These are phyloP conservation scores for Urophycis tenuis DNA, from an alignment of 2,797 vertebrate genomes.

Conservation along the genomic window DNA sequence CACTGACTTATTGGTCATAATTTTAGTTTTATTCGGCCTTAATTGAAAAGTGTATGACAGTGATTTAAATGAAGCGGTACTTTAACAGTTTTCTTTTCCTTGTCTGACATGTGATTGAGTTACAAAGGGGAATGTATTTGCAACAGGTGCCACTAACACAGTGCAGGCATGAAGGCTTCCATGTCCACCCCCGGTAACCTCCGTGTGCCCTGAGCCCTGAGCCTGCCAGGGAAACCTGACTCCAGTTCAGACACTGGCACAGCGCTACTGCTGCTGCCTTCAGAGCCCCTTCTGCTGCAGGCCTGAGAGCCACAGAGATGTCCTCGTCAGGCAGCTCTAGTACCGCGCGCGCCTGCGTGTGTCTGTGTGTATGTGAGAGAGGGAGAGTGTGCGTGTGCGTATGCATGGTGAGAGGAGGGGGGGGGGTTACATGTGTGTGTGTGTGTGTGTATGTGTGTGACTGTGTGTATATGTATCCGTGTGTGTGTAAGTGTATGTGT, in stretches of 20 bases:
- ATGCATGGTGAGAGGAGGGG: no score
- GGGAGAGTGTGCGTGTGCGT: no score
- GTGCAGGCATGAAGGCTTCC: constrained; percentile 62
- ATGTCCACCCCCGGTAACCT: constrained; percentile 68
- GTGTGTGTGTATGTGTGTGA: neutral
- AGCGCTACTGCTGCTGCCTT: constrained; percentile 39
- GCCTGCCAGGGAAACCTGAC: constrained; percentile 69
- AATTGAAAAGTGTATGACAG: constrained; percentile 57
- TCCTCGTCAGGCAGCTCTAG: constrained; percentile 21
- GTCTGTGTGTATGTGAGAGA: no score
- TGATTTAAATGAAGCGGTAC: constrained; percentile 62
- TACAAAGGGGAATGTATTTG: constrained; percentile 70
- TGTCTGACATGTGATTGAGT: constrained; percentile 68
- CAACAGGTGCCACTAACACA: constrained; percentile 73
- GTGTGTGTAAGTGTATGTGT: no score
- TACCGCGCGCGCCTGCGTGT: no score
- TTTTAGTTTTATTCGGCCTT: constrained; percentile 43
- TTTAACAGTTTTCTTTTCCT: constrained; percentile 73
- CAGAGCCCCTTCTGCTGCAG: constrained; percentile 39
- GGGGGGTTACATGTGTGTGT: constrained; percentile 4
- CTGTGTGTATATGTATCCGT: neutral
- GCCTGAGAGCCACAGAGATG: constrained; percentile 38
- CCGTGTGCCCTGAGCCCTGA: constrained; percentile 57
- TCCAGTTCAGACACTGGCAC: constrained; percentile 64
- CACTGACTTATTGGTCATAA: constrained; percentile 35